Percentiles rank a stretch among this genome's conserved stretches.
phyloP scores from a whole-genome alignment of 1,140 invertebrate species.

The Metaphire vulgaris region DNA sequence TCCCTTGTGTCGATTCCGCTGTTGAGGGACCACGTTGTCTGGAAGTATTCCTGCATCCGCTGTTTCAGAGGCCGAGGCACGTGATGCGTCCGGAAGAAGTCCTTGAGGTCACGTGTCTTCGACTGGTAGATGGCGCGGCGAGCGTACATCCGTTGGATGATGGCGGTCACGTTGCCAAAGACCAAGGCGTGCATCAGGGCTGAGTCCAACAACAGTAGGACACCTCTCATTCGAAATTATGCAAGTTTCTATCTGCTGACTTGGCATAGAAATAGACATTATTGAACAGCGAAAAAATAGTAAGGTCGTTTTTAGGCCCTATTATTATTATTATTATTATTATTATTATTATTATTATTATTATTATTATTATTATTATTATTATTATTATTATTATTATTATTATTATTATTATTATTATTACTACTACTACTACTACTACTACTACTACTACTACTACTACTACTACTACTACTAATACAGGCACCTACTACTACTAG shows the following conservation, averaged over 20 bases:
- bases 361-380: neutral
- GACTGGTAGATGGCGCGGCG: conserved; percentile 47
- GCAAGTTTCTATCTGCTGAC: neutral
- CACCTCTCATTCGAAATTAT: neutral
- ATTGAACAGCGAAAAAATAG: too few species aligned
- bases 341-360: neutral
- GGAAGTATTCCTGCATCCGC: conserved; percentile 91
- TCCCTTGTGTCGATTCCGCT: conserved; percentile 80
- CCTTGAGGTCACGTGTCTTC: conserved; percentile 51
- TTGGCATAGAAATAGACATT: neutral
- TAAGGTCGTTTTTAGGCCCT: too few species aligned
- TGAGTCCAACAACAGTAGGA: conserved; percentile 34
- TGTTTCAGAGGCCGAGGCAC: conserved; percentile 83
- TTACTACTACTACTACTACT: neutral
- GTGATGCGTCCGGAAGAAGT: too few species aligned
- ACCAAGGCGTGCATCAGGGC: conserved; percentile 52
- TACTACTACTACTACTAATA: neutral
- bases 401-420: neutral
- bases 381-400: neutral
- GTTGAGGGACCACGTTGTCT: conserved; percentile 95
- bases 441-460: neutral
- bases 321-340: neutral
- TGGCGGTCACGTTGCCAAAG: conserved; percentile 52
- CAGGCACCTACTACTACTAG: too few species aligned
- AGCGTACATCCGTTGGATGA: conserved; percentile 52